Evolutionary conservation across 2,113 vertebrate genomes (phyloP), one percentile per base, ranked within the genome.

Genomic region (Poecilia latipinna): DNA sequence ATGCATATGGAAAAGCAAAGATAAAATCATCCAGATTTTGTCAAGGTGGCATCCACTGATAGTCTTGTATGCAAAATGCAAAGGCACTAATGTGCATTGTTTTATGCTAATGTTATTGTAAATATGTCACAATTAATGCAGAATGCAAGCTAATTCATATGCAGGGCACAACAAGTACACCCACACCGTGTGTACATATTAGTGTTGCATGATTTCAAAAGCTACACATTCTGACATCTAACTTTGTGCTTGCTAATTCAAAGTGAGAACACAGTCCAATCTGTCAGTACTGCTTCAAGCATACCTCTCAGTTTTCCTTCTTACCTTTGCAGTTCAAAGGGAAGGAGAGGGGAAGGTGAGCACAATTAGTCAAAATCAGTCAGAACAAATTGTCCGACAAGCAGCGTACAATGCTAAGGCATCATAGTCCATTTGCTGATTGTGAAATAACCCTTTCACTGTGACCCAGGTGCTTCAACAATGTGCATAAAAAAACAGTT

Each of bases 321-420:
- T 82, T 91, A 91, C 89, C 89, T 90, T 83, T 89, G 48, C 87
- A 92, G 87, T 91, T 93, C 93, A 93, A 91, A 94, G 91, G 82
- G 82, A 92, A 93, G 87, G 88, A 90, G 89, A 92, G 85, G 84
- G 88, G 78, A 93, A 92, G 90, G 90, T 90, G 92, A 93, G 89
- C 2, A 84, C 90, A 92, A 93, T 94, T 91, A 93, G 91, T 75
- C 71, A 81, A 90, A 91, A 89, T 92, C 91, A 91, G 91, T 93
- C 92, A 91, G 91, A 91, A 93, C 93, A 93, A 94, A 91, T 93
- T 92, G 92, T 92, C 88, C 82, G 29, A 92, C 91, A 88, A 74
- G 79, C 80, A 72, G 51, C 48, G 80, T 60, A 42, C 83, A 29
- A 65, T 66, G 83, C 88, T 74, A 70, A 86, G 67, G 64, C 82